Conservation (phyloP, 1,140 invertebrate species). For the Chrysopa pallens region DNA sequence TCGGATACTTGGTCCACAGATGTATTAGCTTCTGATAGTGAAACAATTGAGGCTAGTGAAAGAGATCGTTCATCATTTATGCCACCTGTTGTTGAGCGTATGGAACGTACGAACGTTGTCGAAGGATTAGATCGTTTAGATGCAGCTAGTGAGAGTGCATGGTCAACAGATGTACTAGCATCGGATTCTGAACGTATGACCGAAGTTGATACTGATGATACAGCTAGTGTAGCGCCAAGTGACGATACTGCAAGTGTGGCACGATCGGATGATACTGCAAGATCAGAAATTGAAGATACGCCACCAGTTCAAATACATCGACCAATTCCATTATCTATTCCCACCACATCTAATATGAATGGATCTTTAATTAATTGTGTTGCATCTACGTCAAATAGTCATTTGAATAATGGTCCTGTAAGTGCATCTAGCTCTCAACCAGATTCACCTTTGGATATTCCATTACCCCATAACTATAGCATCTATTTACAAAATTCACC, state of each 20-base stretch:
- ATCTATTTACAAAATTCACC: background rate
- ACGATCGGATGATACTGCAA: conserved; percentile 50
- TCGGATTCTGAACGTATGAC: conserved; percentile 86
- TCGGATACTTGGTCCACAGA: conserved; percentile 97
- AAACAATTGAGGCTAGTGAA: conserved; percentile 57
- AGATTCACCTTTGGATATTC: background rate
- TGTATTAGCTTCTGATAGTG: conserved; percentile 85
- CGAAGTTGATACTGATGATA: conserved; percentile 72
- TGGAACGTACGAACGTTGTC: conserved; percentile 13
- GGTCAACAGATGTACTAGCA: conserved; percentile 91
- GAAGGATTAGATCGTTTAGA: conserved; percentile 56
- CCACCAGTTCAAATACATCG: conserved; percentile 5
- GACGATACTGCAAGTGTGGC: conserved; percentile 14
- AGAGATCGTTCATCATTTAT: conserved; percentile 22
- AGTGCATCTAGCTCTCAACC: background rate
- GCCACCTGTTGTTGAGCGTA: conserved; percentile 14
- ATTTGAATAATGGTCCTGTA: background rate
- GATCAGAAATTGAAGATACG: conserved; percentile 36
- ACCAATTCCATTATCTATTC: background rate
- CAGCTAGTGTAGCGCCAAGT: conserved; percentile 46
- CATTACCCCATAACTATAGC: no score
- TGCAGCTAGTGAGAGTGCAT: conserved; percentile 82
- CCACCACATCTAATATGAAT: background rate
- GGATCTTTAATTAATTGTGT: no score
- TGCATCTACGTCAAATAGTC: background rate